Conservation (phyloP, 2,888 invertebrate genomes). For the Clunio marinus region DNA sequence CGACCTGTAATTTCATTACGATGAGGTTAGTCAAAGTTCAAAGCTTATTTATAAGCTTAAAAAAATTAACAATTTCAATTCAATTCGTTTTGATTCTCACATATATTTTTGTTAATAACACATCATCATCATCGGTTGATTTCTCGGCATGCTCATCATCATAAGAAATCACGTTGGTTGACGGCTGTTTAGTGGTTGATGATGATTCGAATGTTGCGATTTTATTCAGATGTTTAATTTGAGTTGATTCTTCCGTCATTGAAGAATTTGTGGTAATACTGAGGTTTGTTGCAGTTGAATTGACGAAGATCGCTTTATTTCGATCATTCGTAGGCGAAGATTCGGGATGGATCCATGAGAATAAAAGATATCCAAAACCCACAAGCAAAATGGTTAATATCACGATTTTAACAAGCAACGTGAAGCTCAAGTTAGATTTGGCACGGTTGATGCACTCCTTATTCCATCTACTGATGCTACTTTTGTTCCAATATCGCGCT, state of each 20-base stretch:
- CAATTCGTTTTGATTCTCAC: too few relatives aligned
- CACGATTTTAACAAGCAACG: slow-evolving; percentile 2
- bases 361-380: not conserved
- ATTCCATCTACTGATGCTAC: slow-evolving; percentile 17
- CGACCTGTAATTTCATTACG: slow-evolving; percentile 27
- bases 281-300: too few relatives aligned
- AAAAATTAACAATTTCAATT: not conserved
- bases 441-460: not conserved
- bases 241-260: slow-evolving; percentile 9
- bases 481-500: not conserved
- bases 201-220: too few relatives aligned
- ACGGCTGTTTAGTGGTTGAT: not conserved
- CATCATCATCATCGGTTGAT: slow-evolving; percentile 12
- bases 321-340: not conserved
- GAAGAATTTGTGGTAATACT: slow-evolving; percentile 17
- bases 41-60: too few relatives aligned
- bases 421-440: not conserved
- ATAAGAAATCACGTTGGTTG: not conserved
- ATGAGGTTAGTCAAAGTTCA: too few relatives aligned
- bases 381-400: not conserved
- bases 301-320: too few relatives aligned
- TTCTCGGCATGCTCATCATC: not conserved
- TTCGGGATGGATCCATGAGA: not conserved
- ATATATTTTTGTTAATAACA: slow-evolving; percentile 25
- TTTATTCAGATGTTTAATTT: not conserved